These are phyloP conservation scores for Arion vulgaris DNA, from an alignment of 1,140 invertebrate genomes.

Conservation along the genomic window DNA sequence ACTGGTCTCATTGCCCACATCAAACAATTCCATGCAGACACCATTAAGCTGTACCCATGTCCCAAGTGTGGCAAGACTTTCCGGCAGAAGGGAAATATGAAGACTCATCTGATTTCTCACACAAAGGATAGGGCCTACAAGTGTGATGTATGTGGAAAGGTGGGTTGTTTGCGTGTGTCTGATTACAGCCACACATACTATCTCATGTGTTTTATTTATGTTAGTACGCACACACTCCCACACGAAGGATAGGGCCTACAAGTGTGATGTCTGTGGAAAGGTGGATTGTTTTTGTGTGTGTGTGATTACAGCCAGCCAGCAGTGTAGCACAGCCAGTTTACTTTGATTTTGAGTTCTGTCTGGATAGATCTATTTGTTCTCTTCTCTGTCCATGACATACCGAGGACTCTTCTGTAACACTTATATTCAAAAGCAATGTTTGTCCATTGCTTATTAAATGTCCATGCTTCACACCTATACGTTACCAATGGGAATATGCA, in stretches of 20 bases:
- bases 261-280: slow-evolving; percentile 63
- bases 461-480: no score
- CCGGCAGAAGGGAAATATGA: slow-evolving; percentile 73
- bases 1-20: slow-evolving; percentile 74
- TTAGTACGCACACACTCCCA: no score
- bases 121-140: slow-evolving; percentile 64
- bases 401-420: no score
- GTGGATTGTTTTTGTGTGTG: background rate
- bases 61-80: slow-evolving; percentile 74
- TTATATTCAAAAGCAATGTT: no score
- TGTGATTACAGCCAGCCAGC: background rate
- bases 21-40: slow-evolving; percentile 67
- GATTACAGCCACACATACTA: background rate
- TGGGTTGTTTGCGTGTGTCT: background rate
- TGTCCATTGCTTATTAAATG: no score
- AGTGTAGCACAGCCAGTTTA: no score
- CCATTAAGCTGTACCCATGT: slow-evolving; percentile 71
- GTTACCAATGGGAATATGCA: no score
- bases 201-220: no score
- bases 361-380: no score
- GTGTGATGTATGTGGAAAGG: slow-evolving; percentile 63
- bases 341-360: no score
- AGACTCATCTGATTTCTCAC: slow-evolving; percentile 71
- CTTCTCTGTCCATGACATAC: no score
- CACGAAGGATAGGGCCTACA: slow-evolving; percentile 64